Percentiles rank a stretch among this genome's conserved stretches.
These are phyloP conservation scores for Gryon sp. DNA, from an alignment of 1,140 invertebrate species.

Conservation along the genomic window DNA sequence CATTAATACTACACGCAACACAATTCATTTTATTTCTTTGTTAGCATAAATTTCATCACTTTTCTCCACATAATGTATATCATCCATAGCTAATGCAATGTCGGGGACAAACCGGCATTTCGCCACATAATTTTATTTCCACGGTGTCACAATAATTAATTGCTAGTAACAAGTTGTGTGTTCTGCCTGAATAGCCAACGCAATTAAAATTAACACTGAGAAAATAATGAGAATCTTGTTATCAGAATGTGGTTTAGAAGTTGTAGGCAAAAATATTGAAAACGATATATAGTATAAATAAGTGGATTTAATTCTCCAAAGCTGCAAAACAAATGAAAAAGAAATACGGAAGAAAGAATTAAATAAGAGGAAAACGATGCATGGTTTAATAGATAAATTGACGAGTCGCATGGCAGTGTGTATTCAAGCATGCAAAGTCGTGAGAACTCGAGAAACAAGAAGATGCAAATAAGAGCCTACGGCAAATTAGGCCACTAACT, in stretches of 20 bases:
- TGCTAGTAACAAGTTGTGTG: too few relatives aligned
- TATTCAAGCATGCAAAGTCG: conserved; percentile 51
- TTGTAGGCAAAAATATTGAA: conserved; percentile 7
- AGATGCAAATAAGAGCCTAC: conserved; percentile 60
- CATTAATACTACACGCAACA: too few relatives aligned
- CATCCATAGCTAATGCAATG: too few relatives aligned
- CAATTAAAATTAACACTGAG: conserved; percentile 9
- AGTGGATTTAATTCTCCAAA: too few relatives aligned
- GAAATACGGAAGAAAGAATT: conserved; percentile 14
- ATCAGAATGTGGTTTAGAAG: conserved; percentile 18
- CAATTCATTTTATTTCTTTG: too few relatives aligned
- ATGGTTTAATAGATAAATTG: conserved; percentile 54
- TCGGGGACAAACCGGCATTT: too few relatives aligned
- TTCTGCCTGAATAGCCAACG: too few relatives aligned
- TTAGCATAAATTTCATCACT: too few relatives aligned
- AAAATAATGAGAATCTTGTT: conserved; percentile 7
- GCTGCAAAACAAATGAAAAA: neutral
- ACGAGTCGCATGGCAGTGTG: conserved; percentile 38
- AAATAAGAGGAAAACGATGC: conserved; percentile 25
- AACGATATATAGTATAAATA: too few relatives aligned
- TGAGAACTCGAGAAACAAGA: conserved; percentile 54
- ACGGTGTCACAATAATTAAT: too few relatives aligned
- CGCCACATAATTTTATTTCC: too few relatives aligned
- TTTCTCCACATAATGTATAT: too few relatives aligned
- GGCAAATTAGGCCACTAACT: conserved; percentile 60